Evolutionary conservation across 2,888 invertebrate species (phyloP).

Genomic region (Cetonia aurata): DNA sequence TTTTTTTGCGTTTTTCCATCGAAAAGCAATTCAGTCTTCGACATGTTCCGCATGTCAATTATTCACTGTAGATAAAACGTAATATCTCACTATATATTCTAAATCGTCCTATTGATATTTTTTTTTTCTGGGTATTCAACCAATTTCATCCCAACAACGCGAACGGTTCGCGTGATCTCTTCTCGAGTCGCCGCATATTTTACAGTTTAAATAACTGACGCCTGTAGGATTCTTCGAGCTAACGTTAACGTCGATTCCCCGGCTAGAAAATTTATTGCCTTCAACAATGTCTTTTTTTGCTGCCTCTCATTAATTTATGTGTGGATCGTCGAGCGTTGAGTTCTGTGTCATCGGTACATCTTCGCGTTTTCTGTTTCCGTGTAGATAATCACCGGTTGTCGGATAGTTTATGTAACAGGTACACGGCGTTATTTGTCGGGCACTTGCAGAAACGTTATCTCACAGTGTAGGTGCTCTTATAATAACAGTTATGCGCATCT

Average conservation of each 20-base stretch:
- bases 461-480: constrained; percentile 16
- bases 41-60: too few species aligned
- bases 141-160: too few species aligned
- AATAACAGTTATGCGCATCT: constrained; percentile 20
- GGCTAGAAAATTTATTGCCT: constrained; percentile 9
- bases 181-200: neutral
- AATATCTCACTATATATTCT: too few species aligned
- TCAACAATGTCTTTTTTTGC: constrained; percentile 15
- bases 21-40: too few species aligned
- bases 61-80: too few species aligned
- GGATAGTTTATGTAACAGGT: constrained; percentile 21
- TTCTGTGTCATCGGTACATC: constrained; percentile 30
- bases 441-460: constrained; percentile 6
- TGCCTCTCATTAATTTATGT: constrained; percentile 19
- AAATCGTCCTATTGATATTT: too few species aligned
- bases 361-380: constrained; percentile 10
- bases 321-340: neutral
- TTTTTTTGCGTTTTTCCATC: too few species aligned
- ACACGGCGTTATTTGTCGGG: constrained; percentile 3
- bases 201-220: neutral
- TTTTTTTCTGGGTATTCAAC: too few species aligned
- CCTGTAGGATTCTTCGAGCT: constrained; percentile 3
- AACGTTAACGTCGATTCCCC: neutral
- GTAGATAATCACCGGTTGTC: constrained; percentile 20
- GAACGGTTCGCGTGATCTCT: too few species aligned